These are phyloP conservation scores for Candoia aspera DNA, from an alignment of 2,113 vertebrate species.

Conservation along the genomic window DNA sequence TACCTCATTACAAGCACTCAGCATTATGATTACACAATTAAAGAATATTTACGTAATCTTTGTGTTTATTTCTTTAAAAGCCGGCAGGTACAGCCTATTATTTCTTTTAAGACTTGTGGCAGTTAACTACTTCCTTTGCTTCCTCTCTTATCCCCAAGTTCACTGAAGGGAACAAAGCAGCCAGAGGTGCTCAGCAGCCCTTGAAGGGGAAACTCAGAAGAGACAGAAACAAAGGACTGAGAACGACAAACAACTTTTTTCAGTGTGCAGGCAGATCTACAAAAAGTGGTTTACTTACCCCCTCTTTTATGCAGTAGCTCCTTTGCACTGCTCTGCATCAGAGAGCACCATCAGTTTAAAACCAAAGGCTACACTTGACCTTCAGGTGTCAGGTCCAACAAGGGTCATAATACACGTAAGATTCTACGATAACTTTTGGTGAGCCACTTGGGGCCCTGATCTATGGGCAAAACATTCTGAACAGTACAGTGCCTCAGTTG, in stretches of 20 bases:
- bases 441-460: neutral
- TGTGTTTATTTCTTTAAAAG: neutral
- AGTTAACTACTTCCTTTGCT: neutral
- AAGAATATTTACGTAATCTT: neutral
- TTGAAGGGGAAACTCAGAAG: neutral
- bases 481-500: neutral
- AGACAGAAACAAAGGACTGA: neutral
- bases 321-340: neutral
- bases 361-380: neutral
- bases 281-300: neutral
- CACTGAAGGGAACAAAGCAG: neutral
- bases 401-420: neutral
- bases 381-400: neutral
- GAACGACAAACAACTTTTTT: neutral
- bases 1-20: neutral
- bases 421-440: neutral
- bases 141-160: neutral
- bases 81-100: neutral
- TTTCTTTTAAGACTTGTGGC: neutral
- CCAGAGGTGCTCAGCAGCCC: neutral
- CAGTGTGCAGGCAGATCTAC: neutral
- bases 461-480: too few relatives aligned
- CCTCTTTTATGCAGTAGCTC: neutral
- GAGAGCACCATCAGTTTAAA: neutral
- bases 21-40: neutral